Base-by-base conservation (phyloP, 1,140 invertebrate genomes). In the Stenopsyche tienmushanensis region DNA sequence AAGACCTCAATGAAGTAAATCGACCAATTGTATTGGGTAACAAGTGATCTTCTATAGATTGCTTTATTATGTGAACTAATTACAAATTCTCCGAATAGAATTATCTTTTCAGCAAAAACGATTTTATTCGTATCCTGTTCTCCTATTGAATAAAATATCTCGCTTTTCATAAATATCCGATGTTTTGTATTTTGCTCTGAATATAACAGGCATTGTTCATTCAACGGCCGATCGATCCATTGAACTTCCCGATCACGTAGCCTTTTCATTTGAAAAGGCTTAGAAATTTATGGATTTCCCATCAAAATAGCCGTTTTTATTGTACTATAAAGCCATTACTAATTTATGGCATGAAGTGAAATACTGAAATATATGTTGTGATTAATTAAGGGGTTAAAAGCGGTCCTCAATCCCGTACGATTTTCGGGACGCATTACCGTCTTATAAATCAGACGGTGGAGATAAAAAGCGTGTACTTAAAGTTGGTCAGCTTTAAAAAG, bases 241-340 rank as follows among this genome's bases (percentile, higher is more conserved):
- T 57, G 29, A 42, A 18, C 29, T 10, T 21, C 42, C 54, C 54
- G 39, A 57, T 57, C 54, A 57, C 54, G 54, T 57, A 57, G 54
- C 34, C 54, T 57, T 57, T 57, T 57, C 54, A 57, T 57, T 57
- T 57, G 54, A 57, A 57, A 57, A 23, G 54, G 54, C 54, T 57
- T 57, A 57, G 54, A 57, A 57, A 57, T 57, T 57, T 57, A 57
- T 57, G 54, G 39, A 54, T 34, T 54, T 29, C 39, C 52, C 25
- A 54, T 54, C 52, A 54, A 57, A 57, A 57, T 57, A 57, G 39
- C 54, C 54, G 21, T 57, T 57, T 55, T 57, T 57, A 57, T 57
- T 54, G 39, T 29, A 20, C 54, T 13, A 23, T 21, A 57, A 55
- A 57, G 54, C 54, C 54, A 42, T 18, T 42, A 34, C 34, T 42